These are phyloP conservation scores for Grapholita molesta DNA, from an alignment of 1,140 invertebrate genomes.

Conservation along the genomic window DNA sequence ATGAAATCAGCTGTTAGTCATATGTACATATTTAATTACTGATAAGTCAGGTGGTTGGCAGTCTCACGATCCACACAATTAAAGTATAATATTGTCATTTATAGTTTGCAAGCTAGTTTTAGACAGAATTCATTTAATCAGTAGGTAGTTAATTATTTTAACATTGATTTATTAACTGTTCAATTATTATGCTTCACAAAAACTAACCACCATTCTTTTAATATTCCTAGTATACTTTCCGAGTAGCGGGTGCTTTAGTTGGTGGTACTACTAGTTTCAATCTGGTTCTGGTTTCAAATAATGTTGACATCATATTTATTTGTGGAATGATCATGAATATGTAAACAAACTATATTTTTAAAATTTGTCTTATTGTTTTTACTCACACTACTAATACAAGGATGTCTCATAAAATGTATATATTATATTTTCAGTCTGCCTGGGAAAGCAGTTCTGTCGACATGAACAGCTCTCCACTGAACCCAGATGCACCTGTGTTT, in stretches of 20 bases:
- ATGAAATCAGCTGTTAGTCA: constrained; percentile 9
- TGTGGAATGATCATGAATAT: no score
- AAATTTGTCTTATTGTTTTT: no score
- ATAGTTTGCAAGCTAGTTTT: background rate
- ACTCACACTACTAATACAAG: no score
- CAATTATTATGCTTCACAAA: background rate
- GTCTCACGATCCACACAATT: background rate
- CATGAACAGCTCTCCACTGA: constrained; percentile 85
- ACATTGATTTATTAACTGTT: background rate
- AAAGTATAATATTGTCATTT: background rate
- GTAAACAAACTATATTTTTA: no score
- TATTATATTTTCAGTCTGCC: constrained; percentile 52
- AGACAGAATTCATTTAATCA: background rate
- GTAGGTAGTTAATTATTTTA: background rate
- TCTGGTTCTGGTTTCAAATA: no score
- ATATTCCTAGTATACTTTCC: no score
- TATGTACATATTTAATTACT: background rate
- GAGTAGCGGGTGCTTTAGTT: no score
- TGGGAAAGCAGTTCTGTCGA: constrained; percentile 77
- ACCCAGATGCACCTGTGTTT: constrained; percentile 86
- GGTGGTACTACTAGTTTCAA: no score
- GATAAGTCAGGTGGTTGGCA: background rate
- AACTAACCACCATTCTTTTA: background rate
- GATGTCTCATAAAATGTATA: no score
- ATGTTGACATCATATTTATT: no score